A percentile compares a stretch with the other conserved stretches of the same genome.
phyloP scores from a whole-genome alignment of 2,113 vertebrate species.

The Lophotis ruficrista region DNA sequence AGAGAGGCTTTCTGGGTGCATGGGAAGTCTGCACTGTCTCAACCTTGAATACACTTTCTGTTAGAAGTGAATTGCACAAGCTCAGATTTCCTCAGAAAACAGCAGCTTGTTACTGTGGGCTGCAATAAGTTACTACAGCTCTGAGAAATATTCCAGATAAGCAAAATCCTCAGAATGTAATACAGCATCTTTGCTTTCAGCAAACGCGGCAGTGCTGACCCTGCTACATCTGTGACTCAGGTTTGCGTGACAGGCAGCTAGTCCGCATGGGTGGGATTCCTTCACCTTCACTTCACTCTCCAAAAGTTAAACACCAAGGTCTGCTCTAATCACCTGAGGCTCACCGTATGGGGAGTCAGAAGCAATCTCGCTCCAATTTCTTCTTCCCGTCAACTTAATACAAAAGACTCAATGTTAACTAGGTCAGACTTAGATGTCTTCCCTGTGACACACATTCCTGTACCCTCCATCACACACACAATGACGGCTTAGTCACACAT shows the following conservation, averaged over 20 bases:
- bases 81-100: slow-evolving; percentile 62
- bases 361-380: neutral
- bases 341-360: neutral
- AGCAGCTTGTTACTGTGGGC: slow-evolving; percentile 34
- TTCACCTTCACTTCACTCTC: neutral
- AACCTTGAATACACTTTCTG: slow-evolving; percentile 54
- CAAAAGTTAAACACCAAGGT: neutral
- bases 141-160: slow-evolving; percentile 61
- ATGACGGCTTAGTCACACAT: neutral
- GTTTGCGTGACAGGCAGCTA: neutral
- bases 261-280: neutral
- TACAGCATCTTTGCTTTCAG: slow-evolving; percentile 34
- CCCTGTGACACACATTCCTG: neutral
- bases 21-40: slow-evolving; percentile 35
- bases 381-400: neutral
- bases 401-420: neutral
- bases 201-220: neutral
- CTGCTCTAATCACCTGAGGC: neutral
- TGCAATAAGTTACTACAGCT: slow-evolving; percentile 51
- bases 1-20: neutral
- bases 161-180: slow-evolving; percentile 52
- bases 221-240: neutral
- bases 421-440: neutral
- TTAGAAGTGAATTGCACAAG: slow-evolving; percentile 62
- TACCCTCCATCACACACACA: neutral